Evolutionary conservation across 1,140 invertebrate species (phyloP).

Genomic region (Atta colombica): DNA sequence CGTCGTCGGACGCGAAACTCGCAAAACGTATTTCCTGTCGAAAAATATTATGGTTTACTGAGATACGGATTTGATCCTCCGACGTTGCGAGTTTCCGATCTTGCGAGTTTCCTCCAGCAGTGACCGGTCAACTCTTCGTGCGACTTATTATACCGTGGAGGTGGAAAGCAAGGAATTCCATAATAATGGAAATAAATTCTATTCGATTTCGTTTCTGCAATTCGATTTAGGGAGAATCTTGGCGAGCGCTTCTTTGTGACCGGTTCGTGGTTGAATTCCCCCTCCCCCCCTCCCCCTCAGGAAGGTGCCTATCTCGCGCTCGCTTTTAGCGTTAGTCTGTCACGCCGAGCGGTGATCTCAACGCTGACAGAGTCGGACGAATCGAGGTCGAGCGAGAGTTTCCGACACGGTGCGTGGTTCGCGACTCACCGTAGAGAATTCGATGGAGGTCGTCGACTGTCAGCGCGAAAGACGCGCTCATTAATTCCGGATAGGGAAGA

Average conservation of each 20-base stretch:
- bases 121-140: conserved; percentile 31
- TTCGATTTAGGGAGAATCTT: too few relatives aligned
- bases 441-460: conserved; percentile 59
- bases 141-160: neutral
- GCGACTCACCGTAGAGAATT: conserved; percentile 29
- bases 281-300: neutral
- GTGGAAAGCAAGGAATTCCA: neutral
- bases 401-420: conserved; percentile 36
- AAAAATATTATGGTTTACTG: neutral
- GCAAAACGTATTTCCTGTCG: neutral
- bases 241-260: neutral
- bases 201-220: neutral
- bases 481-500: conserved; percentile 51
- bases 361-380: conserved; percentile 33
- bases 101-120: conserved; percentile 28
- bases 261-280: neutral
- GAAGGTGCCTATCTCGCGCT: neutral
- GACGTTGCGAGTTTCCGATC: neutral
- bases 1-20: neutral
- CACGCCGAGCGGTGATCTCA: conserved; percentile 36
- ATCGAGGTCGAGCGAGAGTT: conserved; percentile 60
- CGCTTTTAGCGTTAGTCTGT: conserved; percentile 7
- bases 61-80: neutral
- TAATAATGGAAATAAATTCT: neutral
- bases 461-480: conserved; percentile 61